Base-by-base conservation (phyloP, 2,888 invertebrate species). In the Ellobium chinense region DNA sequence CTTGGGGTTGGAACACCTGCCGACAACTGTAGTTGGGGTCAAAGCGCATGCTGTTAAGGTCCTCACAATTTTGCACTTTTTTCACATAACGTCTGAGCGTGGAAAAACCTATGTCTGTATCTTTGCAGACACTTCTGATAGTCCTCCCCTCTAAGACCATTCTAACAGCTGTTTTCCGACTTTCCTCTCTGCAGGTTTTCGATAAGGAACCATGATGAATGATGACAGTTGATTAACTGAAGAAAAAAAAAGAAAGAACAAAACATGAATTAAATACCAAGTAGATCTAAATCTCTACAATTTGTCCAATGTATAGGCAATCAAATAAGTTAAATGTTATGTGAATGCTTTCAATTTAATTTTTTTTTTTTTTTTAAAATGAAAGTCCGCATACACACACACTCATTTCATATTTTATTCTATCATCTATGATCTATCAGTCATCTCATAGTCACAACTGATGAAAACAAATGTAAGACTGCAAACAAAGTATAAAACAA, bases 201-300 rank as follows among this genome's bases (percentile, higher is more conserved):
- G 60, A 27, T 60, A 9, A 60, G 7, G 60, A 60, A 60, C 60
- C 60, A 14, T 60, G 60, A 60, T 60, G 60, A 60, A 60, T 46
- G 46, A 46, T 46, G 46, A 46, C 46, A 60, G n/a, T 60, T n/a
- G 60, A 24, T 14, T 24, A 60, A 60, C n/a, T 24, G n/a, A 27
- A 24, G 60, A 60, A 60, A 60, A 60, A 60, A 60, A 46, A 46
- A n/a, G n/a, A 60, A 60, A 60, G 27, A 60, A 9, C 60, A 60
- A 60, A 60, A 60, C 18, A 18, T 46, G 9, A 21, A 60, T 60
- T 60, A 21, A 60, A 24, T n/a, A 60, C 24, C n/a, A 60, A 24
- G 5, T 60, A 60, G 60, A n/a, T 24, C 60, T 60, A 60, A 60
- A 46, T 46, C 46, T 46, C n/a, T 12, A 46, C 46, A 46, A 46